Evolutionary conservation across 2,888 invertebrate genomes (phyloP).

Genomic region (Acleris holmiana): DNA sequence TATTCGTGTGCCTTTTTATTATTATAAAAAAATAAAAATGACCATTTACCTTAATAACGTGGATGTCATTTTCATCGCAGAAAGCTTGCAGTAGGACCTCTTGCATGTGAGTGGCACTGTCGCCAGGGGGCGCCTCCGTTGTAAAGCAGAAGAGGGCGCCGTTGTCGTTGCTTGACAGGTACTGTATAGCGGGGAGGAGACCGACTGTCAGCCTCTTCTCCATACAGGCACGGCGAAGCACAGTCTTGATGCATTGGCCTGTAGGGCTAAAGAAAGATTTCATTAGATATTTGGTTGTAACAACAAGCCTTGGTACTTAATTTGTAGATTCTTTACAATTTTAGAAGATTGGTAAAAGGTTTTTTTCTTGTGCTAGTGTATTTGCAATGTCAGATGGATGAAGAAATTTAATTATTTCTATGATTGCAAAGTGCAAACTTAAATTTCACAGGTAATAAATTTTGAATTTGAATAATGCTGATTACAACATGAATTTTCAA

Average conservation of each 20-base stretch:
- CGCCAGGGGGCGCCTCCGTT: slow-evolving; percentile 87
- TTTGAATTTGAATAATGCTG: too few species aligned
- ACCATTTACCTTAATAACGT: slow-evolving; percentile 88
- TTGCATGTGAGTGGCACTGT: slow-evolving; percentile 91
- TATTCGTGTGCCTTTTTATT: neutral
- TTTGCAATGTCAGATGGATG: too few species aligned
- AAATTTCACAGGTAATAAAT: too few species aligned
- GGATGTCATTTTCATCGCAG: slow-evolving; percentile 91
- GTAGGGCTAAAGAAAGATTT: slow-evolving; percentile 60
- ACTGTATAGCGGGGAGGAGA: slow-evolving; percentile 85
- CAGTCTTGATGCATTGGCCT: slow-evolving; percentile 80
- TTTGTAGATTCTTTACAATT: too few species aligned
- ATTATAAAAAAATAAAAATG: too few species aligned
- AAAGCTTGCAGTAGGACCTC: slow-evolving; percentile 91
- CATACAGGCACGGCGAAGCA: slow-evolving; percentile 79
- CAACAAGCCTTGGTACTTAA: too few species aligned
- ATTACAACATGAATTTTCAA: too few species aligned
- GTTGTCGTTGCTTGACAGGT: slow-evolving; percentile 83
- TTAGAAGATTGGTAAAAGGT: too few species aligned
- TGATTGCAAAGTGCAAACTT: too few species aligned
- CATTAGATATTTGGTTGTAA: slow-evolving; percentile 15
- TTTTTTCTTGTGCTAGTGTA: too few species aligned
- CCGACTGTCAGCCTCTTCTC: slow-evolving; percentile 86
- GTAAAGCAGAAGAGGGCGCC: slow-evolving; percentile 88
- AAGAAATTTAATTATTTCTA: too few species aligned